Percentiles rank a stretch among this genome's conserved stretches.
Evolutionary conservation across 1,140 invertebrate species (phyloP).

Genomic region (Dinoponera quadriceps): DNA sequence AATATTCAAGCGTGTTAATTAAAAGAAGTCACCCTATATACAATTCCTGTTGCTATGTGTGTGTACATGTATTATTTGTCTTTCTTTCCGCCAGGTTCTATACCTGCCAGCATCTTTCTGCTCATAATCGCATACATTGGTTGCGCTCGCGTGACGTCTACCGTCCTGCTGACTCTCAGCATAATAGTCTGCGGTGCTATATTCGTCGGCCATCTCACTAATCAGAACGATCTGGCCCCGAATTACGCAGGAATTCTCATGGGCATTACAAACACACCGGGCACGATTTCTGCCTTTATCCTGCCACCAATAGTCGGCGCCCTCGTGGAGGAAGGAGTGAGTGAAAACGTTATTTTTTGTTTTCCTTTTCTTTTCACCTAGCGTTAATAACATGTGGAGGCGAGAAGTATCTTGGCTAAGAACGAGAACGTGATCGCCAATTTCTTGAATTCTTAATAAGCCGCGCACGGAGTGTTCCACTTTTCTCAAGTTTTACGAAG

Average conservation of each 20-base stretch:
- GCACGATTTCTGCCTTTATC: constrained; percentile 94
- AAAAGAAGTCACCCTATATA: too few species aligned
- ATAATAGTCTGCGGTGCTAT: constrained; percentile 92
- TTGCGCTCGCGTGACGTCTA: constrained; percentile 88
- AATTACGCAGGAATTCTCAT: constrained; percentile 94
- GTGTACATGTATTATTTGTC: not conserved
- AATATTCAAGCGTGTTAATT: too few species aligned
- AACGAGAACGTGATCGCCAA: constrained; percentile 12
- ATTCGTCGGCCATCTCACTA: constrained; percentile 94
- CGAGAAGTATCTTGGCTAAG: constrained; percentile 3
- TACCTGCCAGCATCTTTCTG: constrained; percentile 89
- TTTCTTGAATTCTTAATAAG: constrained; percentile 36
- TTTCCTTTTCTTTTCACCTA: not conserved
- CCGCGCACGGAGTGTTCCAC: constrained; percentile 5
- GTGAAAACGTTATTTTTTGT: constrained; percentile 73
- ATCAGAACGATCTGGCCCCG: constrained; percentile 96
- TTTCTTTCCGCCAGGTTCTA: constrained; percentile 85
- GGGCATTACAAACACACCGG: constrained; percentile 94
- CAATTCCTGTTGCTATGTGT: too few species aligned
- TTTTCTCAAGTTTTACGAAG: constrained; percentile 44
- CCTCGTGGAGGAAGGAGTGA: constrained; percentile 90
- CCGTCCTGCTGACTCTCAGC: constrained; percentile 89
- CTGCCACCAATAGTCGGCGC: constrained; percentile 92
- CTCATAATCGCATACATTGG: constrained; percentile 89
- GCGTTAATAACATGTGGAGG: not conserved